These are phyloP conservation scores for Phaenicophaeus curvirostris DNA, from an alignment of 2,797 vertebrate species.

Conservation along the genomic window DNA sequence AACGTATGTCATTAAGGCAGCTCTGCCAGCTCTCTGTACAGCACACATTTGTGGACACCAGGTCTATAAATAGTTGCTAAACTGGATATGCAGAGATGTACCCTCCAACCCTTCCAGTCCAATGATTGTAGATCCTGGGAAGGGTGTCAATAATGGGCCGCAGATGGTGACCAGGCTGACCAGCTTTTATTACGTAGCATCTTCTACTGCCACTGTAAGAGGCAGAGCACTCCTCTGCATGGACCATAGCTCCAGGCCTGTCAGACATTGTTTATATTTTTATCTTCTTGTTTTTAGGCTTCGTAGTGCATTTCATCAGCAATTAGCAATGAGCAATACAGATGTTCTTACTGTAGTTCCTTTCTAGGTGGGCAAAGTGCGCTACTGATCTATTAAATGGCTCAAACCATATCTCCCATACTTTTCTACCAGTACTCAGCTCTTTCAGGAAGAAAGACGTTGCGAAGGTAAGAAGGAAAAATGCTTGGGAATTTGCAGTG, in stretches of 20 bases:
- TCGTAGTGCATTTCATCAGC: not conserved
- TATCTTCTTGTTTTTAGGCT: not conserved
- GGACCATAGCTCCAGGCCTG: rapidly evolving
- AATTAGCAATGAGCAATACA: not conserved
- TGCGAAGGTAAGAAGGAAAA: not conserved
- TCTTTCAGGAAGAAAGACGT: not conserved
- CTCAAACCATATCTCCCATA: not conserved
- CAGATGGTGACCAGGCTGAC: not conserved
- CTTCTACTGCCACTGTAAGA: not conserved
- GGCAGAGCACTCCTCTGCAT: not conserved
- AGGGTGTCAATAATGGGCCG: not conserved
- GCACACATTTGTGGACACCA: not conserved
- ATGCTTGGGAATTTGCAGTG: not conserved
- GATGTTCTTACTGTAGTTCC: not conserved
- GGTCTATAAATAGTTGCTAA: not conserved
- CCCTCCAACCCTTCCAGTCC: not conserved
- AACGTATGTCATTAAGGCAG: rapidly evolving
- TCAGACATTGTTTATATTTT: not conserved
- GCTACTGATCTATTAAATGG: not conserved
- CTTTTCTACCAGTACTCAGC: not conserved
- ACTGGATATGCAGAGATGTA: not conserved
- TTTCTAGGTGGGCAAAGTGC: not conserved
- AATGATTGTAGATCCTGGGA: not conserved
- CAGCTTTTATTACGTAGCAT: not conserved
- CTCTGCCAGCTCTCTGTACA: not conserved